Base-by-base conservation (phyloP, 2,113 vertebrate species). In the Heloderma charlesbogerti region DNA sequence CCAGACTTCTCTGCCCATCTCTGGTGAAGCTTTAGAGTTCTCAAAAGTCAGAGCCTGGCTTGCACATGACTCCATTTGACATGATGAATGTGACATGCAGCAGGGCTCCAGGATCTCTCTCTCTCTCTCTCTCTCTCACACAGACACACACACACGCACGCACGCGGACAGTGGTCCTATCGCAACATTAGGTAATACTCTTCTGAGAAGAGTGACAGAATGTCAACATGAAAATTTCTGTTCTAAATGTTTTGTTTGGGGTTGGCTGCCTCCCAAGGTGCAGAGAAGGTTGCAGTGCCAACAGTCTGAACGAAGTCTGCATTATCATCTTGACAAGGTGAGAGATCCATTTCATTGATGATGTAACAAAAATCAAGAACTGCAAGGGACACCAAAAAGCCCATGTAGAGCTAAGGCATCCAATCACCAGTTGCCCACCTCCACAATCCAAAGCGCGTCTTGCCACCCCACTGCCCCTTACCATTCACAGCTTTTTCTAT, bases 401-500 rank as follows among this genome's bases (percentile, higher is more conserved):
- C 71, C 27, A 67, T 3, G 45, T 79, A 12, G 15, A 86, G 43
- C 82, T 15, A n/a, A 29, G 10, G 3, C 22, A 54, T 2, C 0
- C 51, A 57, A 40, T 54, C 63, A 37, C 13, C 45, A 57, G 48
- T 25, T 51, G 8, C 74, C 63, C 66, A 54, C 25, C 60, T 4
- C 13, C 40, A 6, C 29, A 0, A 40, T 67, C 25, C 63, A 54
- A 79, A 67, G 9, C 1, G 4, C 15, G 4, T 8, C 40, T 40
- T 27, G 67, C 51, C 37, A 13, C 34, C 54, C 54, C 22, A 34
- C 63, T 7, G 37, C 20, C 7, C n/a, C n/a, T 96, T 98, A 99
- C 99, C 99, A 96, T 98, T 98, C 87, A 99, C 99, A 84, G 99
- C 99, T 97, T 99, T 99, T 97, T 99, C 99, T 94, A 99, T 99